phyloP scores from a whole-genome alignment of 2,888 invertebrate genomes.

The Cyclophora punctaria region DNA sequence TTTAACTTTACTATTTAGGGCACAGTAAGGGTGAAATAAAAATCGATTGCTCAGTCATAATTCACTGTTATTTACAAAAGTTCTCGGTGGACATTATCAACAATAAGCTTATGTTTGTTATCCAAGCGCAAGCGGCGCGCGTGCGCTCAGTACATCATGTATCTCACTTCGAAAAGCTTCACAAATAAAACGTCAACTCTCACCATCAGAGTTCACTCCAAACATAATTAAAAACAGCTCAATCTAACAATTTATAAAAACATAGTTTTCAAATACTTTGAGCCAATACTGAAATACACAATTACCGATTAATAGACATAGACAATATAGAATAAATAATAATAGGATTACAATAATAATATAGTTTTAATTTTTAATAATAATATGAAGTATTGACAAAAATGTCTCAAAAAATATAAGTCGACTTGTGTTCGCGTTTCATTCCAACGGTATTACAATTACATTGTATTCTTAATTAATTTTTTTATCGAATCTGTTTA shows the following conservation, averaged over 20 bases:
- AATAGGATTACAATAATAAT: background rate
- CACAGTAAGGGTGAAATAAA: slow-evolving; percentile 25
- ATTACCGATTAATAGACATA: slow-evolving; percentile 15
- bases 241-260: slow-evolving; percentile 22
- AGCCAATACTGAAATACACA: slow-evolving; percentile 60
- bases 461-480: too few species aligned
- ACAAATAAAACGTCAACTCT: slow-evolving; percentile 4
- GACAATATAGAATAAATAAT: slow-evolving; percentile 18
- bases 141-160: slow-evolving; percentile 22
- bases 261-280: slow-evolving; percentile 47
- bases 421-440: slow-evolving; percentile 9
- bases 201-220: slow-evolving; percentile 4
- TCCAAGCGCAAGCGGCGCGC: slow-evolving; percentile 26
- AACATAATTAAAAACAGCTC: slow-evolving; percentile 10
- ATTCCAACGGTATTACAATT: background rate
- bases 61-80: slow-evolving; percentile 67
- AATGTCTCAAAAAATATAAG: slow-evolving; percentile 22
- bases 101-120: slow-evolving; percentile 34
- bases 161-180: slow-evolving; percentile 3
- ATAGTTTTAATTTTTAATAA: slow-evolving; percentile 4
- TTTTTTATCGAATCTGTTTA: background rate
- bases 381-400: slow-evolving; percentile 14
- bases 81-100: slow-evolving; percentile 66
- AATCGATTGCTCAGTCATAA: slow-evolving; percentile 49
- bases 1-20: background rate